These are phyloP conservation scores for Scolanthus callimorphus DNA, from an alignment of 92 coral and sea anemone species.

Conservation along the genomic window DNA sequence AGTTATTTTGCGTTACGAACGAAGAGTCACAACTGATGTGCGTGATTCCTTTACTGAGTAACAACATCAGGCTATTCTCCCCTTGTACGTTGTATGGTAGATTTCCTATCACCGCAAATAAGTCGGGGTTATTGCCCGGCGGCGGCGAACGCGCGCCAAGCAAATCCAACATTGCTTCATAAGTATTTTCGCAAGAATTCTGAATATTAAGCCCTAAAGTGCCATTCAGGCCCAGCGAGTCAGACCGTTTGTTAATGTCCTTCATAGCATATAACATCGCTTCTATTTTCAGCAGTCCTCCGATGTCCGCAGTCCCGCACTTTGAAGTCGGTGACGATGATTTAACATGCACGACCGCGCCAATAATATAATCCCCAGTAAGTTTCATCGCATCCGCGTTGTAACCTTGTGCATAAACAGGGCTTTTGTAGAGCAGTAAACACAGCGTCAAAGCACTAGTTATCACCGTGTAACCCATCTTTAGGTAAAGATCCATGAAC, in stretches of 20 bases:
- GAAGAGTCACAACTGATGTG: constrained; percentile 76
- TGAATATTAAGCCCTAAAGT: constrained; percentile 25
- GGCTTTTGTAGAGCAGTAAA: no score
- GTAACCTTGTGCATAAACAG: no score
- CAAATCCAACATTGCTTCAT: constrained; percentile 18
- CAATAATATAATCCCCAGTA: constrained; percentile 36
- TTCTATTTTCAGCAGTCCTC: constrained; percentile 30
- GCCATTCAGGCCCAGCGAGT: constrained; percentile 17
- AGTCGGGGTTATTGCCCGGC: neutral
- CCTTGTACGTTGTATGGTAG: constrained; percentile 21
- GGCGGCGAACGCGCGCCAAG: neutral
- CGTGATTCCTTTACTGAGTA: constrained; percentile 38
- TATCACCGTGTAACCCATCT: no score
- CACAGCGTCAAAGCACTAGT: no score
- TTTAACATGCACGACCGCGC: constrained; percentile 24
- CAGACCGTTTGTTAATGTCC: constrained; percentile 17
- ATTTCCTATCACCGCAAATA: constrained; percentile 53
- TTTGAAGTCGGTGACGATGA: constrained; percentile 6
- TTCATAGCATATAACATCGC: constrained; percentile 45
- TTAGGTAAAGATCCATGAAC: no score
- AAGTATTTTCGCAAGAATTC: constrained; percentile 21
- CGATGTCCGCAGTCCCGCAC: constrained; percentile 29
- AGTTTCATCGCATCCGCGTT: neutral
- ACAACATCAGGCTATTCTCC: constrained; percentile 16
- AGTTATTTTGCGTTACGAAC: constrained; percentile 17